A percentile compares a stretch with the other conserved stretches of the same genome.
Conservation (phyloP, 1,140 invertebrate genomes). For the Pogonognathellus flavescens region DNA sequence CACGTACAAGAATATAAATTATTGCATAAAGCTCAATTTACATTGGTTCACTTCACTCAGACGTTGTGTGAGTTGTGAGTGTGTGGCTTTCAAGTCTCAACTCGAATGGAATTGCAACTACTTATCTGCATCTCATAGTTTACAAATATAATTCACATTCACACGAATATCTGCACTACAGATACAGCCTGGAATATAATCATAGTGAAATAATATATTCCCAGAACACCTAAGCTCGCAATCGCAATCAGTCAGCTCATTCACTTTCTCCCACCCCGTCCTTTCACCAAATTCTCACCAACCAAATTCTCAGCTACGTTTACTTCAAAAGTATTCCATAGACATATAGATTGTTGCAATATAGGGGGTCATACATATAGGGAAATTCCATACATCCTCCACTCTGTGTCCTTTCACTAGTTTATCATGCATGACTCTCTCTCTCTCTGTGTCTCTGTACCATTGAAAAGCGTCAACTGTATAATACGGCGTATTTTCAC, state of each 20-base stretch:
- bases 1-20: background rate
- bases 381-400: conserved; percentile 2
- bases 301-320: conserved; percentile 20
- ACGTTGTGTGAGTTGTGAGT: background rate
- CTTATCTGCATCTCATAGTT: background rate
- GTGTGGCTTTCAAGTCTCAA: no score
- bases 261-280: conserved; percentile 22
- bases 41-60: background rate
- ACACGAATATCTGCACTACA: background rate
- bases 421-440: conserved; percentile 40
- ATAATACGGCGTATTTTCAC: background rate
- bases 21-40: background rate
- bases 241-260: conserved; percentile 43
- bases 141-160: background rate
- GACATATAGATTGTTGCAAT: background rate
- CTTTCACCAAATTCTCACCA: conserved; percentile 35
- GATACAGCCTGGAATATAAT: background rate
- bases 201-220: background rate
- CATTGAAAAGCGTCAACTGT: conserved; percentile 21
- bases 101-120: background rate
- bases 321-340: background rate
- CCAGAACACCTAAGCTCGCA: conserved; percentile 35
- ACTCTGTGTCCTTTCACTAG: conserved; percentile 23
- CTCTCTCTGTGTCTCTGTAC: background rate
- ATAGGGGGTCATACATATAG: background rate